Base-by-base conservation (phyloP, 2,113 vertebrate genomes). In the Protomyctophum bolini region DNA sequence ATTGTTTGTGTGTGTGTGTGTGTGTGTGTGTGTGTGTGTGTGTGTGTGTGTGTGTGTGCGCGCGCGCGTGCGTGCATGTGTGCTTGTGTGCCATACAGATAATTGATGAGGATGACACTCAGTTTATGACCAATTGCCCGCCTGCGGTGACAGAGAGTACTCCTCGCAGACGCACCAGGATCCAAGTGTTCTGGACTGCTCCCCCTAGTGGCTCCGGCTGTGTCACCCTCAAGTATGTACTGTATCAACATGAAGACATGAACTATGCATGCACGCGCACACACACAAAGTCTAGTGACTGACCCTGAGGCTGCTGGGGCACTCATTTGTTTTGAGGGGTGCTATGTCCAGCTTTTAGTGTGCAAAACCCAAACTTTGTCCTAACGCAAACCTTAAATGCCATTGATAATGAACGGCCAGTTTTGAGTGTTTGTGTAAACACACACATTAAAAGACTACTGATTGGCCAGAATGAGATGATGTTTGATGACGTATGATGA, bases 71-170 rank as follows among this genome's bases (percentile, higher is more conserved):
- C 21, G 56, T 58, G 56, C 15, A 15, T 58, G 56, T 28, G 56
- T 58, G 15, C 7, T n/a, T 49, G 11, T 51, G 63, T 66, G 41
- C 50, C 41, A 66, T 69, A 46, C 84, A 99, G 98, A 96, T 99
- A 80, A 98, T 98, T 84, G 98, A 99, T 79, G 96, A 98, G 81
- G 98, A 99, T 76, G 98, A 99, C 87, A 97, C 98, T 1, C 98
- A 98, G 85, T 98, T 95, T 81, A 98, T 99, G 98, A 98, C 95
- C 69, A 98, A 97, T 83, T 99, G 98, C 82, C 97, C 96, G 0
- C 96, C 96, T 10, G 98, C 98, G 1, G 96, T 99, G 73, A 98
- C 97, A 0, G 97, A 99, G 81, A 98, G 96, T 85, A 98, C 97
- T 0, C 97, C 97, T 0, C 93, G 98, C 0, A 93, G 98, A 46